Conservation (phyloP, 2,888 invertebrate genomes). For the Agrochola lota region DNA sequence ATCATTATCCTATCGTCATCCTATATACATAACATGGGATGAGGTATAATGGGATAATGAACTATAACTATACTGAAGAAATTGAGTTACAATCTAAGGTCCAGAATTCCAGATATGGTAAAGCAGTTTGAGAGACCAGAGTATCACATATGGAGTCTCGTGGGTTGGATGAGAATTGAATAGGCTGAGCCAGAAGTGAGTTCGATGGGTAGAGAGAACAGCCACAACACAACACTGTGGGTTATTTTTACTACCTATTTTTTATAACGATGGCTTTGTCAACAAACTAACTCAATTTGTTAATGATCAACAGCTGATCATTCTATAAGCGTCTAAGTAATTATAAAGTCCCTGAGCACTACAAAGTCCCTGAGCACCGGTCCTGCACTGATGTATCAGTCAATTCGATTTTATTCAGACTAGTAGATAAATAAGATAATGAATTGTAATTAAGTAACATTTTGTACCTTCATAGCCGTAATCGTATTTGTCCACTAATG, state of each 20-base stretch:
- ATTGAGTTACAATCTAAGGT: too few relatives aligned
- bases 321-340: neutral
- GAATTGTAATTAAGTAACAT: conserved; percentile 3
- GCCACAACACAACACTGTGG: neutral
- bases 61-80: neutral
- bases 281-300: neutral
- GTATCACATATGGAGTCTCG: neutral
- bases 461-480: conserved; percentile 3
- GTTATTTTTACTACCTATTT: neutral
- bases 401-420: conserved; percentile 3
- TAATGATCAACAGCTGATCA: neutral
- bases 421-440: conserved; percentile 23
- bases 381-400: neutral
- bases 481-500: conserved; percentile 21
- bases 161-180: neutral
- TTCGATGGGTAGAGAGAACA: neutral
- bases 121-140: neutral
- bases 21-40: neutral
- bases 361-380: neutral
- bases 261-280: too few relatives aligned
- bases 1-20: neutral
- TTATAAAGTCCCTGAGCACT: neutral
- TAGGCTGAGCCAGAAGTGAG: neutral
- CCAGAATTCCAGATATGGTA: too few relatives aligned
- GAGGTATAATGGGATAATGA: neutral